Evolutionary conservation across 2,797 vertebrate species (phyloP), one percentile per base, ranked within the genome.

Genomic region (Lepilemur ruficaudatus): DNA sequence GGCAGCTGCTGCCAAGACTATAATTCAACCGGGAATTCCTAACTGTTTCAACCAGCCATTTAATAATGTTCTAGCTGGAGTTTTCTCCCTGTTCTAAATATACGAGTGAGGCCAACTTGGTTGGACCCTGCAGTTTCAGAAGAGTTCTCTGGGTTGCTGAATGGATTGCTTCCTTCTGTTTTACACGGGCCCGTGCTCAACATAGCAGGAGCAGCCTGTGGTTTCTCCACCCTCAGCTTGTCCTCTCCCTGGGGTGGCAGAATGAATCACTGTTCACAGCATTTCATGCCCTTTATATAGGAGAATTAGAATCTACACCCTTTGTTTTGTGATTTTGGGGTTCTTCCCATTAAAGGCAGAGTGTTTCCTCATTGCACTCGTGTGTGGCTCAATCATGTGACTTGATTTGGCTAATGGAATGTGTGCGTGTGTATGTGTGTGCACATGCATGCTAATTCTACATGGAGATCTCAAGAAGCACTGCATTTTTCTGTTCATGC

Each of bases 31-130:
- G 22, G 84, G 91, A 96, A 94, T 96, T 97, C 69, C 93, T 82
- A 94, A 97, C 82, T 91, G 95, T 97, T 96, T 96, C 95, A 96
- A 95, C 95, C 97, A 96, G 65, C 94, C 96, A 97, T 96, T 97
- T 97, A 97, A 96, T 96, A 87, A 97, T 52, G 96, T 90, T 94
- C 96, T 90, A 92, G 96, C 87, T 96, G 41, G 89, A 87, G 79
- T 87, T 96, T 94, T 95, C 91, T 89, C 92, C 96, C 92, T 91
- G 92, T 91, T 97, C 96, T 79, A 90, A 95, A 93, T 79, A 96
- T 63, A 81, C 23, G 84, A 88, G 95, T n/a, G 90, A 96, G 96
- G 90, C 94, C 94, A 88, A 73, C 93, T 94, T 70, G 84, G 86
- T 75, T 38, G 87, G 90, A 76, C 43, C 55, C 73, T 1, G 25